Evolutionary conservation across 1,140 invertebrate genomes (phyloP).

Genomic region (Hypsibius dujardini): DNA sequence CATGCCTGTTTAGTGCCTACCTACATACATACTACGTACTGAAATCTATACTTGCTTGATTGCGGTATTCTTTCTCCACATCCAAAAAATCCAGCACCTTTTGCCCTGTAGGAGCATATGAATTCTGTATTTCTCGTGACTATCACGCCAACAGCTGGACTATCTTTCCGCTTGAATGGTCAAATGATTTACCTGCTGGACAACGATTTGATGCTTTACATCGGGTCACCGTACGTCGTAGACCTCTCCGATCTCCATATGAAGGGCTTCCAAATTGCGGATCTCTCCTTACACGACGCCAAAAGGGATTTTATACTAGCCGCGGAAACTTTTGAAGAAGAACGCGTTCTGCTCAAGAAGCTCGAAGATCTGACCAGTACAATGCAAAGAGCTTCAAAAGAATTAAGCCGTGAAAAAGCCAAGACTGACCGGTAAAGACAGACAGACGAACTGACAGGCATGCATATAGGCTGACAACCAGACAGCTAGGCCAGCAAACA

Average conservation of each 20-base stretch:
- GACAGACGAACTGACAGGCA: no score
- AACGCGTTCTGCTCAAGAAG: neutral
- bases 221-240: neutral
- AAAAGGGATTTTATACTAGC: constrained; percentile 1
- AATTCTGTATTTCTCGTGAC: neutral
- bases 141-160: neutral
- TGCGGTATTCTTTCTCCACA: no score
- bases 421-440: neutral
- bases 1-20: no score
- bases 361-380: neutral
- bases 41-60: no score
- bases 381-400: neutral
- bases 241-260: neutral
- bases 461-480: no score
- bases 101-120: neutral
- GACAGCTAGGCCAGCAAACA: no score
- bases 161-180: neutral
- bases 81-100: no score
- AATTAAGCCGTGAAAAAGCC: neutral
- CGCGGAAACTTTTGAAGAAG: neutral
- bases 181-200: constrained; percentile 6
- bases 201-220: neutral
- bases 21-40: no score
- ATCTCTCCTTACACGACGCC: neutral
- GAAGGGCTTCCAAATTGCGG: neutral